Evolutionary conservation across 1,140 invertebrate genomes (phyloP).

Genomic region (Ptiloglossa arizonensis): DNA sequence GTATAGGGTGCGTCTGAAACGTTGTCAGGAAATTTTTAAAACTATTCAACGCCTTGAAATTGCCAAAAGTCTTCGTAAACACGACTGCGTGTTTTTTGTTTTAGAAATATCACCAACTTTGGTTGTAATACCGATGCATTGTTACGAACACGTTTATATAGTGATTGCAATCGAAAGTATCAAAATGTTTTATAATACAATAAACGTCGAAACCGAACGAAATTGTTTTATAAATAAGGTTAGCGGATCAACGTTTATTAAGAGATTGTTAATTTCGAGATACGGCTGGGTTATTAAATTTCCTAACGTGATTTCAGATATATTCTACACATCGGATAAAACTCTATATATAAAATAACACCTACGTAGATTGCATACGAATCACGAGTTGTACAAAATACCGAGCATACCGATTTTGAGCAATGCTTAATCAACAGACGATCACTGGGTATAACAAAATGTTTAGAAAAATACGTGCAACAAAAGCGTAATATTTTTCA

Average conservation of each 20-base stretch:
- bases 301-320: slow-evolving; percentile 14
- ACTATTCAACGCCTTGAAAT: not conserved
- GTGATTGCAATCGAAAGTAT: too few relatives aligned
- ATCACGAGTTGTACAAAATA: slow-evolving; percentile 20
- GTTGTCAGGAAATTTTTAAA: not conserved
- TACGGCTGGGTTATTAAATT: not conserved
- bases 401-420: slow-evolving; percentile 17
- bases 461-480: not conserved
- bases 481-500: too few relatives aligned
- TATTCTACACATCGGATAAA: not conserved
- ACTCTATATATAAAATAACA: not conserved
- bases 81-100: not conserved
- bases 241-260: not conserved
- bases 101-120: not conserved
- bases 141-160: too few relatives aligned
- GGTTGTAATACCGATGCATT: too few relatives aligned
- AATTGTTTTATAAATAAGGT: too few relatives aligned
- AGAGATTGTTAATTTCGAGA: not conserved
- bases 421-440: slow-evolving; percentile 8
- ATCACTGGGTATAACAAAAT: not conserved
- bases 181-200: too few relatives aligned
- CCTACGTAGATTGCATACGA: not conserved
- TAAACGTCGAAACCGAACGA: too few relatives aligned
- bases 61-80: not conserved
- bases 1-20: not conserved